Evolutionary conservation across 2,888 invertebrate species (phyloP), one percentile per base, ranked within the genome.

Genomic region (Nymphalis urticae): DNA sequence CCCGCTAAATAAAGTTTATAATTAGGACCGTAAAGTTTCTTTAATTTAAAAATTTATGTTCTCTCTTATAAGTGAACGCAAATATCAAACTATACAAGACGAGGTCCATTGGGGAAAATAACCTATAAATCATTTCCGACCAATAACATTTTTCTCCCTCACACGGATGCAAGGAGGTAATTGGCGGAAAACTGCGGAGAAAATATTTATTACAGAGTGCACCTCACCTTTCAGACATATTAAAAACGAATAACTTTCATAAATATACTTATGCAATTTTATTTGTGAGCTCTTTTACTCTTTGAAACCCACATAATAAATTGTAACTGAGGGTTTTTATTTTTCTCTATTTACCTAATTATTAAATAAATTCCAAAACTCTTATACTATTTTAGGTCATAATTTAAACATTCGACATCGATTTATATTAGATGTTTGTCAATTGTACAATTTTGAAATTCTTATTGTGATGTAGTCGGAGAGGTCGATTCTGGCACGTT

Each of bases 141-240:
- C 54, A 56, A 56, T 56, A 56, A 56, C 54, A 56, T 56, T 56
- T 56, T 56, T 56, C 54, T 32, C 54, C 17, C 27, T 56, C 32
- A 32, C 54, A 32, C 32, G 8, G 32, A 32, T 56, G 54, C 54
- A n/a, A 32, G 16, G 32, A 24, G 32, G 17, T 56, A 56, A 56
- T 56, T 56, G 54, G 54, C 54, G 54, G 54, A 56, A 56, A 56
- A 32, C 9, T 56, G 54, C 27, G 8, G 54, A 56, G 54, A 56
- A 56, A 32, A 32, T 56, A 32, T 56, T 56, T 56, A 56, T 56
- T 56, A 27, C 32, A 16, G 32, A 32, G 17, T 56, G 54, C 54
- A 56, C 17, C 32, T 56, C 32, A 56, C 27, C 32, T 56, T 32
- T 17, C 19, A 17, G 27, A 17, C 7, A 56, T 56, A 56, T 56